phyloP scores from a whole-genome alignment of 2,797 vertebrate genomes.

The Chrysocyon brachyurus region DNA sequence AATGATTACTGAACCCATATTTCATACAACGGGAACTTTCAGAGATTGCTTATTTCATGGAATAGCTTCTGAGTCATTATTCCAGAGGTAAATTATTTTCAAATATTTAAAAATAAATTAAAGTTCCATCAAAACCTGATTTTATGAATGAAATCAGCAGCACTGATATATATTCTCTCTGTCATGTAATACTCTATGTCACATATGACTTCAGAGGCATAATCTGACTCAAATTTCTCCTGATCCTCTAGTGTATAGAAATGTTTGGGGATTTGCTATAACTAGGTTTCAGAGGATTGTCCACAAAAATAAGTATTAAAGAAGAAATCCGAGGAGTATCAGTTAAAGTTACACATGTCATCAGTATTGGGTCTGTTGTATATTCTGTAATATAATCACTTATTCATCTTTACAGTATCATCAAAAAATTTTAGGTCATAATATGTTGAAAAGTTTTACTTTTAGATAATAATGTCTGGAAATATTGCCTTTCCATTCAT shows the following conservation, averaged over 20 bases:
- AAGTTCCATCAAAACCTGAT: neutral
- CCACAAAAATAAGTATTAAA: neutral
- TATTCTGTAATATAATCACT: neutral
- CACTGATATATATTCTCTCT: neutral
- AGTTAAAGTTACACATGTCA: neutral
- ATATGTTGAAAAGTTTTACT: neutral
- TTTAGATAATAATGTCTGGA: neutral
- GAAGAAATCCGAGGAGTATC: neutral
- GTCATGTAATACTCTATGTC: conserved; percentile 18
- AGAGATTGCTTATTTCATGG: neutral
- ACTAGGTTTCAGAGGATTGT: neutral
- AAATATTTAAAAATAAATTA: conserved; percentile 25
- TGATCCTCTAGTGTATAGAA: neutral
- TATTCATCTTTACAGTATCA: neutral
- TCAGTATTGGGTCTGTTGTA: neutral
- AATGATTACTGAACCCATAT: neutral
- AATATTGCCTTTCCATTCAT: neutral
- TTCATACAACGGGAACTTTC: neutral
- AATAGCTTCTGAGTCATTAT: neutral
- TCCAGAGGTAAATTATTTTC: conserved; percentile 18
- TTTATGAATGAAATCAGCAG: conserved; percentile 44
- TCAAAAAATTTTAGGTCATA: neutral
- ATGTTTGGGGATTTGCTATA: conserved; percentile 9
- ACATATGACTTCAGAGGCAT: neutral
- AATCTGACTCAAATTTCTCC: neutral